Base-by-base conservation (phyloP, 2,113 vertebrate genomes). In the Fregata magnificens region DNA sequence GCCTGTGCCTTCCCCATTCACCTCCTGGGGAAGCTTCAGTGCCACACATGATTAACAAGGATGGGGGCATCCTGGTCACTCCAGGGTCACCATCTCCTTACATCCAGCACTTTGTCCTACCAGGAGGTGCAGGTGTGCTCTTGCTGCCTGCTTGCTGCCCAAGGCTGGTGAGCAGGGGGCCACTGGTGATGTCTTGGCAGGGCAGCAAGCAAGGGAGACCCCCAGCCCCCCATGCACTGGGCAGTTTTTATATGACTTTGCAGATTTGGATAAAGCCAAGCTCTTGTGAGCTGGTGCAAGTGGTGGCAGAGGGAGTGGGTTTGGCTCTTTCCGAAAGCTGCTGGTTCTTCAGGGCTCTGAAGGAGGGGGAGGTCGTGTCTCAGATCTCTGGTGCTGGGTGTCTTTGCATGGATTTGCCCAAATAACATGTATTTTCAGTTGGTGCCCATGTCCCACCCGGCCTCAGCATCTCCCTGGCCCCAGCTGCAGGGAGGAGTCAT, bases 191-290 rank as follows among this genome's bases (percentile, higher is more conserved):
- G 7, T 42, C 76, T 28, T 15, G 67, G 31, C n/a, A 86, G 36
- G 61, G 19, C 20, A 67, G 34, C 0, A 1, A 49, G 55, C 0
- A 3, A 58, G 32, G 31, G 29, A 88, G 2, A 50, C 4, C 7
- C 24, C 31, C 7, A 2, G 7, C 10, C 28, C 21, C 10, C 16
- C 6, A 11, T 2, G 11, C 40, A 18, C 40, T 5, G 34, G 19
- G 26, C 11, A 24, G 36, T 16, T 73, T 24, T 47, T 4, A 4
- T 4, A 1, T 5, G 17, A 59, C 5, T 53, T 15, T 15, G 28
- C 19, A 53, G 40, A 9, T 47, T 19, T 2, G 4, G 36, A 25
- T 56, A 40, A 58, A 77, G 49, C 36, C 0, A 1, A 50, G 6
- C 36, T 58, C 44, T 26, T 10, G 29, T 3, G 82, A 82, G 52